Percentiles rank a stretch among this genome's conserved stretches.
These are phyloP conservation scores for Drosophila melanogaster DNA, from an alignment of 1,140 invertebrate species.

Conservation along the genomic window DNA sequence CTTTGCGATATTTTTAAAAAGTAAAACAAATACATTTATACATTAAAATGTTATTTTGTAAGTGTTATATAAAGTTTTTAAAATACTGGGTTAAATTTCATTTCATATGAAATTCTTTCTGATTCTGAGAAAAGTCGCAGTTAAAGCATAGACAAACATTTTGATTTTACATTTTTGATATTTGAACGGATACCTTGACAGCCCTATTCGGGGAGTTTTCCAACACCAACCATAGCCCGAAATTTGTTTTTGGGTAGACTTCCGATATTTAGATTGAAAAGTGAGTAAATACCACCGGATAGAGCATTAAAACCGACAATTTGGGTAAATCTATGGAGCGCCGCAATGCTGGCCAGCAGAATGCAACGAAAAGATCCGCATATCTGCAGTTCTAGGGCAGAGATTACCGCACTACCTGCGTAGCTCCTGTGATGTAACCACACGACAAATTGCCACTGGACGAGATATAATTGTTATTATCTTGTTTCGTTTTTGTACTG, in stretches of 20 bases:
- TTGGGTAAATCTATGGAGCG: neutral
- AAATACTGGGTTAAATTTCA: no score
- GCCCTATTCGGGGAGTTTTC: no score
- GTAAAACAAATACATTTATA: neutral
- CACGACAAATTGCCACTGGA: slow-evolving; percentile 25
- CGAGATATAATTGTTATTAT: slow-evolving; percentile 26
- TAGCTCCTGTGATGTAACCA: slow-evolving; percentile 72
- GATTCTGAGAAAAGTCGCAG: neutral
- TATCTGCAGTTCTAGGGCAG: neutral
- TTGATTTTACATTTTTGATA: no score
- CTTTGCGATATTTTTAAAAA: neutral
- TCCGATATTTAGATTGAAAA: slow-evolving; percentile 63
- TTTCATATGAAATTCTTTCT: neutral
- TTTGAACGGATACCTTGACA: no score
- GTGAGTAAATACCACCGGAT: slow-evolving; percentile 47
- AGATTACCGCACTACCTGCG: slow-evolving; percentile 3
- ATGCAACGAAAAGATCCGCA: neutral
- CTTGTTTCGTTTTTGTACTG: slow-evolving; percentile 1
- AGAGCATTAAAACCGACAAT: neutral
- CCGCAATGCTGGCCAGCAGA: neutral
- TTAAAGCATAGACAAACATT: neutral
- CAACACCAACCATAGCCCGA: neutral
- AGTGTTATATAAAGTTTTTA: no score
- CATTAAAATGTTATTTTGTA: no score
- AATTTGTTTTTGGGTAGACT: slow-evolving; percentile 66